These are phyloP conservation scores for Eremobia ochroleuca DNA, from an alignment of 2,888 invertebrate genomes.

Conservation along the genomic window DNA sequence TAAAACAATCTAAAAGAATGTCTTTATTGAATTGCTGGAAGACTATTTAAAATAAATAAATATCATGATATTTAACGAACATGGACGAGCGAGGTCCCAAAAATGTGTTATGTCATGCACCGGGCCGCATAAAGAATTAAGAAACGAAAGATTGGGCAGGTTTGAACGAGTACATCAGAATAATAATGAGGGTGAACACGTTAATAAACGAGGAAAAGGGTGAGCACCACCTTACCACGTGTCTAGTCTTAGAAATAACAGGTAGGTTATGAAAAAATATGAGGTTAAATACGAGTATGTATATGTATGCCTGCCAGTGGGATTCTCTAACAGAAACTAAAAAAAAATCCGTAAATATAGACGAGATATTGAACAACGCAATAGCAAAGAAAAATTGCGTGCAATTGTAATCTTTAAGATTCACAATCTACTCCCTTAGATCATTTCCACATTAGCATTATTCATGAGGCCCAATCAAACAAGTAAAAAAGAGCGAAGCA, in stretches of 20 bases:
- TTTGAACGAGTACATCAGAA: conserved; percentile 45
- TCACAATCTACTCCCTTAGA: conserved; percentile 46
- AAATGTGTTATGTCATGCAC: conserved; percentile 56
- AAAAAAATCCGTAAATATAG: background rate
- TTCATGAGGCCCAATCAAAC: conserved; percentile 51
- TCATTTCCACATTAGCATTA: conserved; percentile 50
- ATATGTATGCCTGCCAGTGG: background rate
- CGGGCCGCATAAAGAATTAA: conserved; percentile 49
- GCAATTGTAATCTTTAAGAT: conserved; percentile 25
- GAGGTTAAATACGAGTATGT: too few species aligned
- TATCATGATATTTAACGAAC: conserved; percentile 17
- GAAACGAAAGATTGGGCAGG: conserved; percentile 14
- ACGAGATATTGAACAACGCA: background rate
- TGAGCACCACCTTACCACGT: background rate
- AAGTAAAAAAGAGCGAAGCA: conserved; percentile 29
- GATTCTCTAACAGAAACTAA: background rate
- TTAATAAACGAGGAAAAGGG: conserved; percentile 23
- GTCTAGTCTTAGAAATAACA: background rate
- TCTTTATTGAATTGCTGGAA: background rate
- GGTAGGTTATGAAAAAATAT: background rate
- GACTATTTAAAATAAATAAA: conserved; percentile 18
- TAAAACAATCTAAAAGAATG: background rate
- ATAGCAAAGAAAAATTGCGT: conserved; percentile 29
- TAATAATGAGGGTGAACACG: conserved; percentile 42
- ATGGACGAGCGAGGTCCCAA: conserved; percentile 10